phyloP scores from a whole-genome alignment of 2,113 vertebrate species.

The zebrafish (Danio rerio) region GRCz12tu NC_133182.1:69573501-69574000 shows the following conservation, averaged over 20 bases:
- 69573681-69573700: constrained; percentile 50
- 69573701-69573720: constrained; percentile 33
- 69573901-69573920: constrained; percentile 55
- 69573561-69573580: constrained; percentile 30
- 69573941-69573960: constrained; percentile 65
- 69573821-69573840: neutral
- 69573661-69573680: constrained; percentile 41
- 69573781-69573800: neutral
- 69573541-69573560: no score
- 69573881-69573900: constrained; percentile 67
- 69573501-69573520: constrained; percentile 24
- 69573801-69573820: neutral
- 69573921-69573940: constrained; percentile 29
- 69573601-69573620: constrained; percentile 43
- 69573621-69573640: constrained; percentile 34
- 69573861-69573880: neutral
- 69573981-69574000: constrained; percentile 79
- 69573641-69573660: constrained; percentile 50
- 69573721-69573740: constrained; percentile 20
- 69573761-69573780: neutral
- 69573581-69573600: constrained; percentile 41
- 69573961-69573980: constrained; percentile 66
- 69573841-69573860: neutral
- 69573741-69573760: constrained; percentile 33
- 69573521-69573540: constrained; percentile 13